A percentile compares a stretch with the other conserved stretches of the same genome.
Evolutionary conservation across 2,888 invertebrate species (phyloP).

Genomic region (Piscicola geometra): DNA sequence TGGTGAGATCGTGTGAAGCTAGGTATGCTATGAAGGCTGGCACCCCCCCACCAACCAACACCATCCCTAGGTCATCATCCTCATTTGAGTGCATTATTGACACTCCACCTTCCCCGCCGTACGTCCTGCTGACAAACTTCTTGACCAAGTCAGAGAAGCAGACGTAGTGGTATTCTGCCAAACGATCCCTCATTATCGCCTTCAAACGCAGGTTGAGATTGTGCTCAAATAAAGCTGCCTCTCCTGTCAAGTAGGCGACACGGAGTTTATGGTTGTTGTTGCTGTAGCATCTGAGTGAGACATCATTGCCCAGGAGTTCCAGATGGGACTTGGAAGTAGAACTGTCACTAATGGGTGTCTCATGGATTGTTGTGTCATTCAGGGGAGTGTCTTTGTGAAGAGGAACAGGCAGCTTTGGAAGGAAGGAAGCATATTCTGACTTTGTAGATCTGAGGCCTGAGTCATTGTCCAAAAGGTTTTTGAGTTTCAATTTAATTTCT

Average conservation of each 20-base stretch:
- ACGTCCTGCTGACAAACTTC: background rate
- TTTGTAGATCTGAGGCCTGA: background rate
- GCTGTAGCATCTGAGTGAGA: background rate
- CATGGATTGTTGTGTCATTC: background rate
- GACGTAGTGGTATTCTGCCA: background rate
- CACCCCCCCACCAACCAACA: background rate
- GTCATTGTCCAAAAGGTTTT: background rate
- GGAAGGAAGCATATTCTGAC: background rate
- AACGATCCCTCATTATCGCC: background rate
- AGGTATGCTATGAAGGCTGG: background rate
- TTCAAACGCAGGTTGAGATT: background rate
- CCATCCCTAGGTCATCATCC: background rate
- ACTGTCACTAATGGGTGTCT: background rate
- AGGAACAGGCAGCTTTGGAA: background rate
- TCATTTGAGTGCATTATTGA: background rate
- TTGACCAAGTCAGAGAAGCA: background rate
- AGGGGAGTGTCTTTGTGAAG: background rate
- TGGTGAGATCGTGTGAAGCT: background rate
- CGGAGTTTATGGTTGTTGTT: background rate
- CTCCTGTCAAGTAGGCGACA: background rate
- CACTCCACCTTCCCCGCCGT: background rate
- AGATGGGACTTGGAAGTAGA: background rate
- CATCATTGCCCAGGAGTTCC: background rate
- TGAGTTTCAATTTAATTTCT: background rate
- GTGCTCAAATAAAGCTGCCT: slow-evolving; percentile 1